Evolutionary conservation across 2,797 vertebrate genomes (phyloP).

Genomic region (Chelon labrosus): DNA sequence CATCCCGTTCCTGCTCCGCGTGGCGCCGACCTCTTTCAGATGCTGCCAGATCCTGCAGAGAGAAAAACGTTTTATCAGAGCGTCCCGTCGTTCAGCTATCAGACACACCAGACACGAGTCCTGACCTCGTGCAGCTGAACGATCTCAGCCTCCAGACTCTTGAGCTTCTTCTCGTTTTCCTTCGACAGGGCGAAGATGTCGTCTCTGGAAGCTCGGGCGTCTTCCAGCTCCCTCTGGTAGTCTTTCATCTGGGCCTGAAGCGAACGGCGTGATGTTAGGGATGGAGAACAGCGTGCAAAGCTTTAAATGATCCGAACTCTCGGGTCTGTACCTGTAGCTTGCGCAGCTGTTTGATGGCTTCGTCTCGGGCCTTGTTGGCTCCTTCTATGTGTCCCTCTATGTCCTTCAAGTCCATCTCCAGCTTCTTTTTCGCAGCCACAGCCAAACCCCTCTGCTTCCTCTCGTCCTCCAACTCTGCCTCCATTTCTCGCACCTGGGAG

Average conservation of each 20-base stretch:
- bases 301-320: neutral
- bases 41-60: constrained; percentile 91
- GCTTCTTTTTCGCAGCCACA: constrained; percentile 95
- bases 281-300: neutral
- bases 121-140: constrained; percentile 95
- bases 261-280: neutral
- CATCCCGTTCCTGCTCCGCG: constrained; percentile 95
- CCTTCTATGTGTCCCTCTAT: constrained; percentile 94
- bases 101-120: neutral
- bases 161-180: constrained; percentile 98
- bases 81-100: neutral
- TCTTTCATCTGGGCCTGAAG: constrained; percentile 97
- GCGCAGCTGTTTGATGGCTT: constrained; percentile 97
- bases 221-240: constrained; percentile 96
- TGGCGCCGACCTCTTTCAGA: constrained; percentile 95
- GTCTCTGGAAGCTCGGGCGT: constrained; percentile 94
- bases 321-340: constrained; percentile 90
- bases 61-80: neutral
- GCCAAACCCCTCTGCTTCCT: constrained; percentile 95
- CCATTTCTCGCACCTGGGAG: constrained; percentile 94
- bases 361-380: constrained; percentile 97
- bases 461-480: constrained; percentile 96
- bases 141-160: constrained; percentile 96
- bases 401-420: constrained; percentile 98
- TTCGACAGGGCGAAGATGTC: constrained; percentile 97